Base-by-base conservation (phyloP, 2,113 vertebrate genomes). In the Anser cygnoides region DNA sequence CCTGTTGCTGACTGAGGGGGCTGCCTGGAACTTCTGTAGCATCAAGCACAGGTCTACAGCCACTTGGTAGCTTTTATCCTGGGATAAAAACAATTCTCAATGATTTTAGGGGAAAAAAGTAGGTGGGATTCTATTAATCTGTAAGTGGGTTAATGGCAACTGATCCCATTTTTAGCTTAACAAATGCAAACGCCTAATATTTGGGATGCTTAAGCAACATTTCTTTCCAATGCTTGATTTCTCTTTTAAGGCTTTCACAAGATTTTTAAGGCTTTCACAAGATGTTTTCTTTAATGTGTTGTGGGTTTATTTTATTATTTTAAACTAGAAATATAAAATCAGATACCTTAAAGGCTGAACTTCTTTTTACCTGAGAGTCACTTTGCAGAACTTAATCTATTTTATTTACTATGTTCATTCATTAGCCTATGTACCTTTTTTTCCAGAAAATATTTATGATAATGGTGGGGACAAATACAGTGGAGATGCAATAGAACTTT, bases 1-100 rank as follows among this genome's bases (percentile, higher is more conserved):
- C 1, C 0, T 0, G 0, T 35, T 55, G 6, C 44, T 57, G 22
- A 14, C 31, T 22, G 13, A 43, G 49, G 57, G 59, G 55, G 31
- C 55, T 63, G 35, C 2, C 29, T 17, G 33, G 44, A 70, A 29
- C 39, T 10, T 15, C 31, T 16, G 25, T 25, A 21, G 39, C 46
- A 29, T 35, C 68, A 33, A n/a, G 65, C 33, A 10, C 21, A 49
- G 46, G 20, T 46, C 33, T 73, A 44, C 33, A 87, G 55, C 33
- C 3, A 9, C 11, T 22, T 5, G n/a, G 11, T 52, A 52, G 23
- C 50, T 52, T 52, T 52, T 52, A 10, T 54, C 18, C 33, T 37
- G 35, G 23, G 39, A 52, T 75, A 39, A 87, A 90, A 75, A 35
- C 21, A 72, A 41, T 50, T 61, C 13, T 33, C 50, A n/a, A 1